Evolutionary conservation across 1,140 invertebrate species (phyloP).

Genomic region (Tetragnatha versicolor): DNA sequence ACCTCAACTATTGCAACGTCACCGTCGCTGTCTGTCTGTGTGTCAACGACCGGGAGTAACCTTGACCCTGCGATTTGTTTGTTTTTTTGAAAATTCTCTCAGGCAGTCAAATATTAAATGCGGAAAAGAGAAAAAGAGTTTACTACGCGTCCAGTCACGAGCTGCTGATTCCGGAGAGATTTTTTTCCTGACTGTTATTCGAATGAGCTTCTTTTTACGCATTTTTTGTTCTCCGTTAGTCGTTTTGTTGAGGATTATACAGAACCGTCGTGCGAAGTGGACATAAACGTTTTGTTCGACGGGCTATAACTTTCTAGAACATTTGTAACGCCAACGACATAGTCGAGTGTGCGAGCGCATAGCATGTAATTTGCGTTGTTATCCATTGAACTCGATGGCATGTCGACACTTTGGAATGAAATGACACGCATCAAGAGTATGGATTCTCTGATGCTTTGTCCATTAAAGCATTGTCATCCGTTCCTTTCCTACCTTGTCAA

Average conservation of each 20-base stretch:
- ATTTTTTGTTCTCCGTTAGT: background rate
- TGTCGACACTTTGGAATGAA: too few species aligned
- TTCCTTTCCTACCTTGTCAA: too few species aligned
- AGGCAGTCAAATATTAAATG: background rate
- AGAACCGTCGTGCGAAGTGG: background rate
- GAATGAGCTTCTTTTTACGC: background rate
- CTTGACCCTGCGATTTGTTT: slow-evolving; percentile 38
- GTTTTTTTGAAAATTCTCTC: slow-evolving; percentile 5
- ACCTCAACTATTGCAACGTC: slow-evolving; percentile 1
- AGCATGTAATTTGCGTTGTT: too few species aligned
- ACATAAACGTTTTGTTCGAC: slow-evolving; percentile 17
- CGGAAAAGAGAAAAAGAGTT: background rate
- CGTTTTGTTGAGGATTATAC: slow-evolving; percentile 17
- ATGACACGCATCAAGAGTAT: too few species aligned
- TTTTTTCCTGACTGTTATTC: slow-evolving; percentile 9
- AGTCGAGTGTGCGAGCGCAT: too few species aligned
- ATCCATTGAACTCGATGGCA: too few species aligned
- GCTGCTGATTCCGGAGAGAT: slow-evolving; percentile 27
- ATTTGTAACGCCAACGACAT: slow-evolving; percentile 15
- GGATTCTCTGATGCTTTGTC: too few species aligned
- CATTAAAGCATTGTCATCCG: too few species aligned
- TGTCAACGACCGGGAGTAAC: slow-evolving; percentile 47
- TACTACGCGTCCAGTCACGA: slow-evolving; percentile 21
- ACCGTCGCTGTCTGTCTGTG: slow-evolving; percentile 13
- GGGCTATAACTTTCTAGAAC: slow-evolving; percentile 34